Evolutionary conservation across 2,797 vertebrate species (phyloP).

Genomic region (Heteromormyrus szaboi): DNA sequence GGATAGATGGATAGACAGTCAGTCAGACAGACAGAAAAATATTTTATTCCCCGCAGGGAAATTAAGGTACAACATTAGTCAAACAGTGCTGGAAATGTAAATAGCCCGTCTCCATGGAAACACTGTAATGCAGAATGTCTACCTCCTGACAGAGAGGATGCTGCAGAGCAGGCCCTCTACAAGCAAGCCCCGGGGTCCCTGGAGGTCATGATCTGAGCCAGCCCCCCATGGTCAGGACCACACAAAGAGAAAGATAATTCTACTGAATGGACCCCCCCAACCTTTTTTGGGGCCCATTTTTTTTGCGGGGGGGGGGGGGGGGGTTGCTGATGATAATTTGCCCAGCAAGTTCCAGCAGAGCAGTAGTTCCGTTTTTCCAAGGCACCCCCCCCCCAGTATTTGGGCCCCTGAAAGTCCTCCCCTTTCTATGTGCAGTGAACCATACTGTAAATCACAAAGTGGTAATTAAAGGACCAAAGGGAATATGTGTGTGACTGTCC

Average conservation of each 20-base stretch:
- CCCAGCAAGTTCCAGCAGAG: not conserved
- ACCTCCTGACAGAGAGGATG: not conserved
- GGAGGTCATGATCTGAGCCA: not conserved
- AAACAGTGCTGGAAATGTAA: not conserved
- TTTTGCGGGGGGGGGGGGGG: not conserved
- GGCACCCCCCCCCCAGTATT: not conserved
- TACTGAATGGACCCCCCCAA: not conserved
- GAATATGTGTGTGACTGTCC: not conserved
- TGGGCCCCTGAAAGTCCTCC: not conserved
- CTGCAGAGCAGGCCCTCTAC: not conserved
- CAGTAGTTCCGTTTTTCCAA: not conserved
- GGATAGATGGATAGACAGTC: not conserved
- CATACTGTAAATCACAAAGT: not conserved
- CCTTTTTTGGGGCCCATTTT: not conserved
- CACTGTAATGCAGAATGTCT: not conserved
- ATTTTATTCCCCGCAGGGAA: not conserved
- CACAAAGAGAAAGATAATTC: not conserved
- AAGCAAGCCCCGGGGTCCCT: not conserved
- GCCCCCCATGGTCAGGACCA: not conserved
- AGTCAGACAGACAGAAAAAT: not conserved
- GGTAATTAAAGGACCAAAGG: not conserved
- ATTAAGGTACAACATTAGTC: not conserved
- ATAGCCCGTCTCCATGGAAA: constrained; percentile 2
- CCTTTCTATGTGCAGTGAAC: not conserved
- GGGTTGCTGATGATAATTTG: not conserved